phyloP scores from a whole-genome alignment of 2,888 invertebrate species.

The Sinhomidia bicolor region DNA sequence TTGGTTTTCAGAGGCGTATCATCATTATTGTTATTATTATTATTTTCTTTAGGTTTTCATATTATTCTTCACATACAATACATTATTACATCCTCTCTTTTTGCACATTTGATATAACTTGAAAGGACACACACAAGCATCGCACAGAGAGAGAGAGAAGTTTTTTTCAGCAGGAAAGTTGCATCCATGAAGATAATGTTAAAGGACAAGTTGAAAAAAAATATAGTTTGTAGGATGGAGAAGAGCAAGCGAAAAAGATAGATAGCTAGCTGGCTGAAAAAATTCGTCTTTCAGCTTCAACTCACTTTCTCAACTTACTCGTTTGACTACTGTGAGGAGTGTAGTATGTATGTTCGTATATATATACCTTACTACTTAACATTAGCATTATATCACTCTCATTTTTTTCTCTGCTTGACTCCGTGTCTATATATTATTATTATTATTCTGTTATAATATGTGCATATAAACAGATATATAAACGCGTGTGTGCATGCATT shows the following conservation, averaged over 20 bases:
- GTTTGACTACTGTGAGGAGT: not conserved
- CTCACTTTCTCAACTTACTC: constrained; percentile 40
- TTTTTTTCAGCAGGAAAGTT: constrained; percentile 42
- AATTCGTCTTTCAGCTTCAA: constrained; percentile 37
- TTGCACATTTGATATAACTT: constrained; percentile 32
- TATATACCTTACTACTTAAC: constrained; percentile 15
- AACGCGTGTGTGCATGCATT: constrained; percentile 21
- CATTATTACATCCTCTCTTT: constrained; percentile 5
- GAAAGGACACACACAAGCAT: constrained; percentile 22
- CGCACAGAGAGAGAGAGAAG: constrained; percentile 21
- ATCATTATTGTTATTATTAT: constrained; percentile 61
- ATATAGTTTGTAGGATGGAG: constrained; percentile 1
- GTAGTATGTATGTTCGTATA: not conserved
- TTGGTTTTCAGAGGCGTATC: constrained; percentile 50
- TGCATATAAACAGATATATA: not conserved
- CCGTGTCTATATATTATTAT: not conserved
- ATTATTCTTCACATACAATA: not conserved
- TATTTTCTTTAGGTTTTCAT: constrained; percentile 29
- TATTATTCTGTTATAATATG: not conserved
- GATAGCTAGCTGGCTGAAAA: constrained; percentile 21
- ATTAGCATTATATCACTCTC: constrained; percentile 39
- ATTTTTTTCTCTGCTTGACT: constrained; percentile 4
- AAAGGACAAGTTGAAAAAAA: constrained; percentile 40
- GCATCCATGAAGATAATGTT: constrained; percentile 39
- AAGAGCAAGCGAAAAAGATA: constrained; percentile 4